Base-by-base conservation (phyloP, 1,140 invertebrate genomes). In the Ostrea edulis region DNA sequence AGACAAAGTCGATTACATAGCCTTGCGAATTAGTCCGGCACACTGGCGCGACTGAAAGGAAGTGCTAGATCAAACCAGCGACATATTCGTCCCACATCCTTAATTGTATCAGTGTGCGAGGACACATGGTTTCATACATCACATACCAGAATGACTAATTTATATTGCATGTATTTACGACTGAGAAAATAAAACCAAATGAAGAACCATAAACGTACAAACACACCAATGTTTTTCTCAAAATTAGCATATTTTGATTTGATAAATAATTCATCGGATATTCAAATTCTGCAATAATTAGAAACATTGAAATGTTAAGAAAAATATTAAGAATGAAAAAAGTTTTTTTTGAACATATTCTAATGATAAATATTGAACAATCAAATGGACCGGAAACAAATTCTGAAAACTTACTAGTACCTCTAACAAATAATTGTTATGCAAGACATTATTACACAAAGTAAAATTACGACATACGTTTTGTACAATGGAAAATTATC, bases 81-180 rank as follows among this genome's bases (percentile, higher is more conserved):
- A 77, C 68, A 77, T 9, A 35, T 11, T 77, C 68, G 14, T 25
- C 68, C 25, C 68, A 77, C 68, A 77, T 29, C 68, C 68, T 77
- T 77, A 77, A 77, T 77, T 77, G 68, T 77, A 77, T 35, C 68
- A 77, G 68, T 77, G 22, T 77, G 68, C 29, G 68, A 77, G 29
- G 68, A 35, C 68, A 22, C 25, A 14, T 77, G 25, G 68, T 77
- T 29, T 77, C 68, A 77, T 77, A 29, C 12, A 77, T 14, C 12
- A 25, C 68, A 77, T 77, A 29, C 25, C 68, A 77, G 68, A 77
- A 77, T 77, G 68, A 35, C 68, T 77, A 77, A 77, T 77, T 77
- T 35, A 8, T 22, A 35, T 29, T 77, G n/a, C n/a, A n/a, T n/a
- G n/a, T n/a, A 77, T 77, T 77, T 77, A 77, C 68, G 68, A 77